phyloP scores from a whole-genome alignment of 2,888 invertebrate genomes.

The Hypena proboscidalis region DNA sequence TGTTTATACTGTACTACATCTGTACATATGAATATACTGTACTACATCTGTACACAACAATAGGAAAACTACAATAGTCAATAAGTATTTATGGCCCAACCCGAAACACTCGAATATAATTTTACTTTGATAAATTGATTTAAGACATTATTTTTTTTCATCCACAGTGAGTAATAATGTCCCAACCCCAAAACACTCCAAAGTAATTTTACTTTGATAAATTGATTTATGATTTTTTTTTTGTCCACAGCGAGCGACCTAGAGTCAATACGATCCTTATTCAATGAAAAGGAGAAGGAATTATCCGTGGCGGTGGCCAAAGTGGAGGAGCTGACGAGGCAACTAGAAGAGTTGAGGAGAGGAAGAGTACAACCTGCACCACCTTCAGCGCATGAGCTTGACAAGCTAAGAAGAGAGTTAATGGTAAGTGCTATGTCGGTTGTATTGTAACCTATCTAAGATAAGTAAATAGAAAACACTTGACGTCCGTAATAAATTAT shows the following conservation, averaged over 20 bases:
- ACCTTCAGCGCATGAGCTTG: constrained; percentile 94
- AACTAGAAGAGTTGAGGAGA: constrained; percentile 95
- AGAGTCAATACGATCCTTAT: constrained; percentile 97
- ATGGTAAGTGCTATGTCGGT: constrained; percentile 93
- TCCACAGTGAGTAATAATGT: too few species aligned
- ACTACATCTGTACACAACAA: too few species aligned
- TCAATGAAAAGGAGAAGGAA: constrained; percentile 99
- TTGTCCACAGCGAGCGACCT: constrained; percentile 93
- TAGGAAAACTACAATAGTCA: too few species aligned
- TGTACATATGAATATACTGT: too few species aligned
- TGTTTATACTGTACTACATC: too few species aligned
- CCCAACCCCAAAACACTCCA: constrained; percentile 1
- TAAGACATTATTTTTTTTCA: too few species aligned
- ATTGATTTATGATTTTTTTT: constrained; percentile 14
- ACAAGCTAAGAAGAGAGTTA: constrained; percentile 95
- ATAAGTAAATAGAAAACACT: too few species aligned
- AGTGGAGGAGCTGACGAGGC: constrained; percentile 97
- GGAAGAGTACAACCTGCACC: constrained; percentile 87
- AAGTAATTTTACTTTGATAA: constrained; percentile 7
- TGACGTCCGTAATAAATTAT: too few species aligned
- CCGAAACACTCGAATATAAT: too few species aligned
- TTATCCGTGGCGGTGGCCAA: constrained; percentile 98
- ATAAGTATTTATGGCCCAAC: too few species aligned
- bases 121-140: too few species aligned
- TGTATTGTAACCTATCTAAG: too few species aligned